Evolutionary conservation across 2,797 vertebrate species (phyloP), one percentile per base, ranked within the genome.

Genomic region (Psittacula echo): DNA sequence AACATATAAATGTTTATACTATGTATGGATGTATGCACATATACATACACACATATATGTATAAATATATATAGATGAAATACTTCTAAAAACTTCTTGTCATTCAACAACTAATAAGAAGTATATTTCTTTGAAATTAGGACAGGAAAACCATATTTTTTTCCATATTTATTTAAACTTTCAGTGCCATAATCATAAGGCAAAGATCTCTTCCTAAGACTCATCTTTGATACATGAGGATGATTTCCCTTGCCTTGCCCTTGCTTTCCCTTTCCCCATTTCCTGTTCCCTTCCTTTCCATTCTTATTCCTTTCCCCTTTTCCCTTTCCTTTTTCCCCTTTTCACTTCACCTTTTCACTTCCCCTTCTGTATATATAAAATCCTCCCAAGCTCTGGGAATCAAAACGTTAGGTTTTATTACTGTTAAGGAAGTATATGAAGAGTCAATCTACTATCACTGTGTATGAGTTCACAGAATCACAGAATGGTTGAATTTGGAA

Each of bases 211-310:
- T 77, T 86, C 17, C 26, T 54, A 22, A 47, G 45, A 68, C 3
- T 39, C 4, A 8, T 82, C 85, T 88, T 86, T 68, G 14, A 5
- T 65, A 17, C 10, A 17, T 1, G 4, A 64, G 4, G 2, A 20
- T 56, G 7, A 1, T 44, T 62, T 72, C n/a, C 6, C 14, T 5
- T 51, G 51, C 5, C 16, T 15, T 39, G 4, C 2, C 7, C 7
- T 48, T 32, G 6, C 44, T 39, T n/a, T 7, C 23, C 10, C 5
- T 5, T 39, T 22, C 22, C 7, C 11, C 2, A 34, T 60, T 60
- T 7, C 27, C 7, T 18, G 2, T 10, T 5, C 8, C 4, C 13
- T 12, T 6, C 24, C 56, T 24, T 26, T 12, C 37, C 12, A 2
- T 44, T 18, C 11, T n/a, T 39, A 51, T 72, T 51, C 7, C 12